Conservation (phyloP, 2,113 vertebrate genomes). For the Albula goreensis region DNA sequence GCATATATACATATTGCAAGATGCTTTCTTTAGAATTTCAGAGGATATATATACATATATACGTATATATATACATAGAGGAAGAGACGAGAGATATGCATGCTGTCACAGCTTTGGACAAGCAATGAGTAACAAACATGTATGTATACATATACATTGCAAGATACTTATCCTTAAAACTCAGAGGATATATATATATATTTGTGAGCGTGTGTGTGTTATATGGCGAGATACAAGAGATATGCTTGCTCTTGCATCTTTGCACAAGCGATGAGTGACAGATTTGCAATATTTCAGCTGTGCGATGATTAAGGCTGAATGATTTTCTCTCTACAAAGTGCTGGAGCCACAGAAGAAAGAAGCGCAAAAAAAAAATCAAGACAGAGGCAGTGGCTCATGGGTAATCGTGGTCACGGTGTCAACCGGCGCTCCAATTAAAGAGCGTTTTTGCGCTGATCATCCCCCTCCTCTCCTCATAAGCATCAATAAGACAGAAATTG, state of each 20-base stretch:
- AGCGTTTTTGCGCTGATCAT: slow-evolving; percentile 77
- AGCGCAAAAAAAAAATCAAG: slow-evolving; percentile 57
- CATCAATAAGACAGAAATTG: slow-evolving; percentile 83
- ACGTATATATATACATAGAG: too few relatives aligned
- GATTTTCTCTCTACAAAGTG: slow-evolving; percentile 51
- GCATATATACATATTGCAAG: neutral
- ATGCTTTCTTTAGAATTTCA: neutral
- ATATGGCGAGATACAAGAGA: too few relatives aligned
- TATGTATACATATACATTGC: too few relatives aligned
- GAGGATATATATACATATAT: neutral
- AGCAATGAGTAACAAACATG: too few relatives aligned
- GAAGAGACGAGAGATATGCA: too few relatives aligned
- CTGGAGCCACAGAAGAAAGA: neutral
- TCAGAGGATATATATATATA: neutral
- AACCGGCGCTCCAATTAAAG: slow-evolving; percentile 82
- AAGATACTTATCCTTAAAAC: neutral
- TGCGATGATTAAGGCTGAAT: slow-evolving; percentile 66
- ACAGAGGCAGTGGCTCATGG: slow-evolving; percentile 76
- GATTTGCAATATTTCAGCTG: slow-evolving; percentile 60
- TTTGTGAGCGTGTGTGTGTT: too few relatives aligned
- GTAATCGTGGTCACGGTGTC: slow-evolving; percentile 78
- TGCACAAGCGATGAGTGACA: neutral
- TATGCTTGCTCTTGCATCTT: too few relatives aligned
- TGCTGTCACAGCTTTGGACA: too few relatives aligned
- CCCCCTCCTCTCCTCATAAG: slow-evolving; percentile 84